Evolutionary conservation across 2,797 vertebrate species (phyloP).

Genomic region (Sebastes diaconus): DNA sequence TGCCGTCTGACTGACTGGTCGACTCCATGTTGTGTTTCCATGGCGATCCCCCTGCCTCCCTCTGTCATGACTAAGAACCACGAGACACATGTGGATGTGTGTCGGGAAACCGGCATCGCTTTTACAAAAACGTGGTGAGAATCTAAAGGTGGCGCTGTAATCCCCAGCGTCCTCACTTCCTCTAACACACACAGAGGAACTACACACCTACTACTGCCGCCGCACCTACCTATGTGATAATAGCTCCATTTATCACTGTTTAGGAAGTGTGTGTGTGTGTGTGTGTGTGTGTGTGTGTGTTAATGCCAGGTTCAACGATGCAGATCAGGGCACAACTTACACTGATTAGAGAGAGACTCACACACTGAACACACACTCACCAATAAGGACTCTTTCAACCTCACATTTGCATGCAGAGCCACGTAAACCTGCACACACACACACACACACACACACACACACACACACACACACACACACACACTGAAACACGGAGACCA

Average conservation of each 20-base stretch:
- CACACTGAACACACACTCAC: not conserved
- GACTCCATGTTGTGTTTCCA: conserved; percentile 51
- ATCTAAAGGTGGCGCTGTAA: conserved; percentile 13
- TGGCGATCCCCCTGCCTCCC: conserved; percentile 49
- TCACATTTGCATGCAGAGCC: conserved; percentile 8
- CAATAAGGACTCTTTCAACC: not conserved
- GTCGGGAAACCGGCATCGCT: not conserved
- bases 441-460: not conserved
- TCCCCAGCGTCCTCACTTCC: not conserved
- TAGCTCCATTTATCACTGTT: conserved; percentile 50
- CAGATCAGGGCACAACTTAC: conserved; percentile 3
- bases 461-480: not conserved
- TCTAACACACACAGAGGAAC: conserved; percentile 4
- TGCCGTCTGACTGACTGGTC: conserved; percentile 17
- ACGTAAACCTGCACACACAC: not conserved
- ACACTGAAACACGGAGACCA: conserved; percentile 9
- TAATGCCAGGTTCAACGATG: conserved; percentile 12
- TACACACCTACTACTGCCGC: not conserved
- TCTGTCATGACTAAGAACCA: conserved; percentile 59
- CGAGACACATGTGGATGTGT: conserved; percentile 1
- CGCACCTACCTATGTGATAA: conserved; percentile 37
- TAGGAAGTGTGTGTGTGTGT: conserved; percentile 9
- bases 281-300: conserved; percentile 19
- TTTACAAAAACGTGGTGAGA: conserved; percentile 1
- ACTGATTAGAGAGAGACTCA: conserved; percentile 38